These are phyloP conservation scores for Cichladusa arquata DNA, from an alignment of 2,113 vertebrate species.

Conservation along the genomic window DNA sequence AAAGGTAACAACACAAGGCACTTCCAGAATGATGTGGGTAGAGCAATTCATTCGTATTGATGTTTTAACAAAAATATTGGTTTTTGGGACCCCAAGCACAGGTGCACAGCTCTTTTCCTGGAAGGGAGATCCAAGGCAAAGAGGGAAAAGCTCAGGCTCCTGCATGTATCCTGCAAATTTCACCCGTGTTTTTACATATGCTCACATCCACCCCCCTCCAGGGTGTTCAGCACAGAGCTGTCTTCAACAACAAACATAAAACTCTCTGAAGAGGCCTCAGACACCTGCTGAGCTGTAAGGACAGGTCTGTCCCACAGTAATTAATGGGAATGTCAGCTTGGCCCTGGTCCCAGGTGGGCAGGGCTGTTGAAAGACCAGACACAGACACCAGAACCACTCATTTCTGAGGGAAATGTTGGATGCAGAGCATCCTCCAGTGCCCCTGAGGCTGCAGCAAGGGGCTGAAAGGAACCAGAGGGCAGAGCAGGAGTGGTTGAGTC, in stretches of 20 bases:
- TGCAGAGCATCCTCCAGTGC: not conserved
- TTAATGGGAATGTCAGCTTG: not conserved
- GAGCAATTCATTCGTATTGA: not conserved
- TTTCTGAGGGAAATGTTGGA: not conserved
- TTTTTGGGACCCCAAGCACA: rapidly evolving
- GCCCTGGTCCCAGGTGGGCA: not conserved
- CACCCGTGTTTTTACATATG: not conserved
- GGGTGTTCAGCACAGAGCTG: not conserved
- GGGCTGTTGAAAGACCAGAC: not conserved
- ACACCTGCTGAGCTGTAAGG: not conserved
- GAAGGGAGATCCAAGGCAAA: not conserved
- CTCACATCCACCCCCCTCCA: not conserved
- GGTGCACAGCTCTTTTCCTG: not conserved
- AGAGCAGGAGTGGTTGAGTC: not conserved
- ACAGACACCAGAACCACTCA: not conserved
- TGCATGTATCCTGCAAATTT: not conserved
- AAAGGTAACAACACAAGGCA: not conserved
- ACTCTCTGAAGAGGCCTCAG: not conserved
- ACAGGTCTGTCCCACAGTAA: not conserved
- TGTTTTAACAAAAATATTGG: not conserved
- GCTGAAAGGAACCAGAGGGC: not conserved
- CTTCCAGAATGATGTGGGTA: not conserved
- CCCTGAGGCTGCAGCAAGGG: not conserved
- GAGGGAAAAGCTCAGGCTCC: not conserved
- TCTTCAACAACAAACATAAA: not conserved